Conservation (phyloP, 2,797 vertebrate genomes). For the Arremon aurantiirostris region DNA sequence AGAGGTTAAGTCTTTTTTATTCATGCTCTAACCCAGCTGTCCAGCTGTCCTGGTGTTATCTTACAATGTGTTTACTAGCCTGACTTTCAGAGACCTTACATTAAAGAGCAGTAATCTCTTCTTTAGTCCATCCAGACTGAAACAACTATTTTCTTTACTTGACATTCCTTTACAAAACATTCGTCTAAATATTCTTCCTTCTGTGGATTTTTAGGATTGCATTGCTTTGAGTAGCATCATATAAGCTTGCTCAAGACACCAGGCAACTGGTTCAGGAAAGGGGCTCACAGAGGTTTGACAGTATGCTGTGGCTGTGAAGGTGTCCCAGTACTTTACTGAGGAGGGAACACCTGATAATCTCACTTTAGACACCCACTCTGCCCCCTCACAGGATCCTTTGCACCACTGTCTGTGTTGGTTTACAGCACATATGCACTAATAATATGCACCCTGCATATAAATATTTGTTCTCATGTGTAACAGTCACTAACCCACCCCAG, state of each 20-base stretch:
- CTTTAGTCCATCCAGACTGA: neutral
- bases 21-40: neutral
- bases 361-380: neutral
- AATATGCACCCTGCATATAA: neutral
- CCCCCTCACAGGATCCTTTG: neutral
- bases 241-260: neutral
- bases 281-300: neutral
- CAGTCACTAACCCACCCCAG: neutral
- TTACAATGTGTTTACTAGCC: neutral
- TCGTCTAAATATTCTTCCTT: neutral
- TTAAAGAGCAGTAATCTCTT: neutral
- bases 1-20: neutral
- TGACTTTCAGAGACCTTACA: neutral
- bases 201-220: neutral
- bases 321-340: neutral
- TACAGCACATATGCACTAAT: neutral
- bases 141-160: neutral
- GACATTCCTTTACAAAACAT: neutral
- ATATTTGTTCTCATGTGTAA: neutral
- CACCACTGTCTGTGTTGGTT: neutral
- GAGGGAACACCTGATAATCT: neutral
- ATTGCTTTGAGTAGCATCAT: neutral
- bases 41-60: neutral
- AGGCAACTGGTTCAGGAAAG: neutral
- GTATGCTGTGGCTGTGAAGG: neutral